A percentile compares a stretch with the other conserved stretches of the same genome.
phyloP scores from a whole-genome alignment of 2,888 invertebrate species.

The Hedychridium roseum region DNA sequence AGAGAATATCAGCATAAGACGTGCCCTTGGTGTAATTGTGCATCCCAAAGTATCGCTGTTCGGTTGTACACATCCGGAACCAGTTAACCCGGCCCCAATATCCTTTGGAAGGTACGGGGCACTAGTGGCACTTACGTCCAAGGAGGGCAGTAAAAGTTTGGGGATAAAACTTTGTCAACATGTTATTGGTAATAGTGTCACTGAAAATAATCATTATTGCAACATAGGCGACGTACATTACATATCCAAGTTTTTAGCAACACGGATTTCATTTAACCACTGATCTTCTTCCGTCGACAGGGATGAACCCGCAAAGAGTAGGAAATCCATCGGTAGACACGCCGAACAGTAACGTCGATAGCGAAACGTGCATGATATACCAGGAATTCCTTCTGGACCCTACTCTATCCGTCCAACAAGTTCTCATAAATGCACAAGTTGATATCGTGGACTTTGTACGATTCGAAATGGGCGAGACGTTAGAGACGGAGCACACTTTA shows the following conservation, averaged over 20 bases:
- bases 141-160: slow-evolving; percentile 64
- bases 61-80: slow-evolving; percentile 84
- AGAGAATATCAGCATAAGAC: slow-evolving; percentile 84
- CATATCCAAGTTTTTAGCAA: background rate
- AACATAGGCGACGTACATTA: background rate
- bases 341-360: slow-evolving; percentile 72
- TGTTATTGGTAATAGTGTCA: slow-evolving; percentile 72
- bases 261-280: background rate
- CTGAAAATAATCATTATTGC: background rate
- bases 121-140: slow-evolving; percentile 74
- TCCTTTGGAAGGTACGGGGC: slow-evolving; percentile 87
- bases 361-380: slow-evolving; percentile 81
- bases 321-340: slow-evolving; percentile 72
- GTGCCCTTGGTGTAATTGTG: slow-evolving; percentile 80
- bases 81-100: slow-evolving; percentile 64
- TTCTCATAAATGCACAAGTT: slow-evolving; percentile 72
- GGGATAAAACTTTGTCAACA: slow-evolving; percentile 89
- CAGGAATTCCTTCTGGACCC: slow-evolving; percentile 90
- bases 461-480: slow-evolving; percentile 84
- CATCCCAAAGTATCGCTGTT: slow-evolving; percentile 68
- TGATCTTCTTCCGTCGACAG: slow-evolving; percentile 45
- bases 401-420: slow-evolving; percentile 75
- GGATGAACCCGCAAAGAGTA: slow-evolving; percentile 82
- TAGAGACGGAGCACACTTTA: slow-evolving; percentile 63
- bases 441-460: slow-evolving; percentile 83